phyloP scores from a whole-genome alignment of 1,140 invertebrate species.

The Paraescarpia echinospica region DNA sequence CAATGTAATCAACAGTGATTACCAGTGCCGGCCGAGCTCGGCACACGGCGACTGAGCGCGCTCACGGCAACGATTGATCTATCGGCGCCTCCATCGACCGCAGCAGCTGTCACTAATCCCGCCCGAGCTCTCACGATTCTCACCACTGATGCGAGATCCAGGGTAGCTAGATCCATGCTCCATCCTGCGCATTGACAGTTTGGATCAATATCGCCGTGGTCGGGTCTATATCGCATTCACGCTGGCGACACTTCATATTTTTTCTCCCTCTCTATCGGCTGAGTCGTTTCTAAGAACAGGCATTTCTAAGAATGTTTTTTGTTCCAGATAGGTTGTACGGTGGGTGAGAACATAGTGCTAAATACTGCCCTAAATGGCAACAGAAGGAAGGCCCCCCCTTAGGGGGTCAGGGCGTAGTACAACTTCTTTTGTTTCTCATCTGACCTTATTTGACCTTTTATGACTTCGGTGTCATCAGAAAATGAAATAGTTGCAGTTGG shows the following conservation, averaged over 20 bases:
- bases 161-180: background rate
- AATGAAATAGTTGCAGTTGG: background rate
- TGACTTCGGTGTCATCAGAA: background rate
- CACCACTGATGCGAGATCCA: background rate
- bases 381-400: no score
- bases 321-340: background rate
- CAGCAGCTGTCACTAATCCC: background rate
- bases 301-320: background rate
- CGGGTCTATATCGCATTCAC: background rate
- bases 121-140: background rate
- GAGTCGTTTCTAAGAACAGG: background rate
- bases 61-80: background rate
- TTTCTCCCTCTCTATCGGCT: background rate
- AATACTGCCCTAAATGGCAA: no score
- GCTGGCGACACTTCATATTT: background rate
- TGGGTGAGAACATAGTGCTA: background rate
- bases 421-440: no score
- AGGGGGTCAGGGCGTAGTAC: no score
- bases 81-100: background rate
- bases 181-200: background rate
- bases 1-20: constrained; percentile 1
- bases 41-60: background rate
- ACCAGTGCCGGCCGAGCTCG: background rate
- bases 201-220: background rate
- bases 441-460: background rate